These are phyloP conservation scores for Drosophila nikananu DNA, from an alignment of 1,140 invertebrate species.

Conservation along the genomic window DNA sequence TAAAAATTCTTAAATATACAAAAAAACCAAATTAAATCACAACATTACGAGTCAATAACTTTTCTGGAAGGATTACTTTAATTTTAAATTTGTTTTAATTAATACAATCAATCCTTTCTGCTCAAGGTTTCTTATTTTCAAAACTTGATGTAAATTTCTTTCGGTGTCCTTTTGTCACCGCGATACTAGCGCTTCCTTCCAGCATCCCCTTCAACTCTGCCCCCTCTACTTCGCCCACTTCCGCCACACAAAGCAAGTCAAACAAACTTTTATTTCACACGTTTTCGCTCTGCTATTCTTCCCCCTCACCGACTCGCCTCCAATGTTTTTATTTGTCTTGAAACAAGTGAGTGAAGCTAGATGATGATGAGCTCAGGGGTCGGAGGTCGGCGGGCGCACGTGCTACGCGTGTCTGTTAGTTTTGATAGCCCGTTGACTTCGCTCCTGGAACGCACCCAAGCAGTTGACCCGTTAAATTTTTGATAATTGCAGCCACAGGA, in stretches of 20 bases:
- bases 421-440: constrained; percentile 75
- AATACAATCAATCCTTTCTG: too few species aligned
- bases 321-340: constrained; percentile 68
- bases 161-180: constrained; percentile 55
- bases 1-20: too few species aligned
- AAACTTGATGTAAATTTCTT: not conserved
- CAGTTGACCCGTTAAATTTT: constrained; percentile 75
- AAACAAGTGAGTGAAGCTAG: constrained; percentile 66
- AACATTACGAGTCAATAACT: not conserved
- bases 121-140: not conserved
- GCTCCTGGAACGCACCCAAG: constrained; percentile 4
- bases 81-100: not conserved
- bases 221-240: constrained; percentile 5
- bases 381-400: constrained; percentile 45
- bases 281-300: constrained; percentile 63
- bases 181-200: constrained; percentile 4
- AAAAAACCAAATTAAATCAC: not conserved
- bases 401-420: constrained; percentile 73
- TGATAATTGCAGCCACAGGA: constrained; percentile 57
- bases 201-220: not conserved
- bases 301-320: constrained; percentile 14
- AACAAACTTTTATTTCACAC: constrained; percentile 81
- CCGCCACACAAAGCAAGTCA: constrained; percentile 65
- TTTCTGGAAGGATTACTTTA: not conserved
- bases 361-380: constrained; percentile 20